Evolutionary conservation across 2,113 vertebrate genomes (phyloP), one percentile per base, ranked within the genome.

Genomic region (Oenanthe melanoleuca): DNA sequence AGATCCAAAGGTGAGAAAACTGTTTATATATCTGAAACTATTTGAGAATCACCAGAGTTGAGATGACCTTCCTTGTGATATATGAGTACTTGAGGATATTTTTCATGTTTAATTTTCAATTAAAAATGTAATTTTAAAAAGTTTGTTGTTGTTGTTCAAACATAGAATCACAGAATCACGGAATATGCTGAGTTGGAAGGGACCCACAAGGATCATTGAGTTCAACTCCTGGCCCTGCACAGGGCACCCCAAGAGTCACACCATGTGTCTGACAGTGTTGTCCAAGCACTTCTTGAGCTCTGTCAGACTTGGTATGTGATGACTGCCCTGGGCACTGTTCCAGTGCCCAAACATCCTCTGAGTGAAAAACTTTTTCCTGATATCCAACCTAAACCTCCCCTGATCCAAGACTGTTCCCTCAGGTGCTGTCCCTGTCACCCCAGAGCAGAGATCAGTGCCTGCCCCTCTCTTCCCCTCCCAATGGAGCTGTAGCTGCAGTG

Each of bases 401-500:
- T 52, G 17, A 44, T 25, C 9, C 0, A 1, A 31, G 14, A 13
- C 26, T 6, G 26, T 59, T 75, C 6, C 19, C 21, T 86, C 1
- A 0, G 21, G 2, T 67, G 13, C 37, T 37, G 11, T 26, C 52
- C 1, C 14, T 59, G 34, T 44, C 26, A 44, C 0, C 3, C 44
- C 5, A 60, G 17, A 45, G 17, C 2, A 66, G 34, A 60, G 17
- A 45, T 13, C 2, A 66, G 34, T 34, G 37, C 0, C 44, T 50
- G 25, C 3, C 2, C 24, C 31, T 75, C 20, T 59, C 11, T 59
- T 5, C 34, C 34, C 34, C 13, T 31, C 21, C 4, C 1, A 0
- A 22, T 11, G 20, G 14, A 59, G 8, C 0, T 86, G 53, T 22
- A 22, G 6, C 37, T 59, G 33, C 63, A 37, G 2, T 45, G 22